Evolutionary conservation across 1,140 invertebrate genomes (phyloP).

Genomic region (Drosophila chauvacae): DNA sequence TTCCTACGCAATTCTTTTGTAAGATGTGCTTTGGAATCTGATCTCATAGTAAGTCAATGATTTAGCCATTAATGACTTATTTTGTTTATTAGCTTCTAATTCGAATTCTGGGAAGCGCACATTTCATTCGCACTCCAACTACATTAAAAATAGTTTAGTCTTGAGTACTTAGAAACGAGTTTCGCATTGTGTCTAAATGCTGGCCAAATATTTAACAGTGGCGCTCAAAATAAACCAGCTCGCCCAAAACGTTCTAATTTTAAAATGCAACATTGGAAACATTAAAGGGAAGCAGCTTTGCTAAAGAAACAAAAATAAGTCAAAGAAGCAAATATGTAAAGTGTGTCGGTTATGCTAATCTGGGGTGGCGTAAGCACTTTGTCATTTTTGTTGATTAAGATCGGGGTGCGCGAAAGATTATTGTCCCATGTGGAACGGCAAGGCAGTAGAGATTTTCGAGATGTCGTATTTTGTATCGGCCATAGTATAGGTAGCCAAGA

Average conservation of each 20-base stretch:
- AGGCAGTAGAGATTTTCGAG: too few species aligned
- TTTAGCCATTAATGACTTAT: too few species aligned
- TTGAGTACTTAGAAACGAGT: constrained; percentile 20
- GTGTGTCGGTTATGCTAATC: constrained; percentile 65
- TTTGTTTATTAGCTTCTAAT: background rate
- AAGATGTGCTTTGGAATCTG: background rate
- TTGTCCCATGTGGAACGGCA: too few species aligned
- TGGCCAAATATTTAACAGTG: constrained; percentile 62
- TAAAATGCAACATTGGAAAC: constrained; percentile 60
- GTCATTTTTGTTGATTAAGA: constrained; percentile 24
- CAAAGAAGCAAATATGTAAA: constrained; percentile 44
- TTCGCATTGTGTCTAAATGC: constrained; percentile 54
- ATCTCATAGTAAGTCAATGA: background rate
- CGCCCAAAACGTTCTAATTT: constrained; percentile 55
- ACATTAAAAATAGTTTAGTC: constrained; percentile 1
- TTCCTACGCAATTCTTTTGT: background rate
- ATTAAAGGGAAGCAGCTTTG: constrained; percentile 28
- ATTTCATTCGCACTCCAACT: background rate
- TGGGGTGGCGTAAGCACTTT: constrained; percentile 21
- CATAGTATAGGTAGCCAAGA: background rate
- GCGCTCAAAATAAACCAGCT: constrained; percentile 45
- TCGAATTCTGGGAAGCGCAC: constrained; percentile 13
- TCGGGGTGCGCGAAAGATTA: constrained; percentile 5
- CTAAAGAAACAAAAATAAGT: constrained; percentile 27
- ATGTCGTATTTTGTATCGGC: background rate